phyloP scores from a whole-genome alignment of 1,140 invertebrate species.

The Leptinotarsa texana region DNA sequence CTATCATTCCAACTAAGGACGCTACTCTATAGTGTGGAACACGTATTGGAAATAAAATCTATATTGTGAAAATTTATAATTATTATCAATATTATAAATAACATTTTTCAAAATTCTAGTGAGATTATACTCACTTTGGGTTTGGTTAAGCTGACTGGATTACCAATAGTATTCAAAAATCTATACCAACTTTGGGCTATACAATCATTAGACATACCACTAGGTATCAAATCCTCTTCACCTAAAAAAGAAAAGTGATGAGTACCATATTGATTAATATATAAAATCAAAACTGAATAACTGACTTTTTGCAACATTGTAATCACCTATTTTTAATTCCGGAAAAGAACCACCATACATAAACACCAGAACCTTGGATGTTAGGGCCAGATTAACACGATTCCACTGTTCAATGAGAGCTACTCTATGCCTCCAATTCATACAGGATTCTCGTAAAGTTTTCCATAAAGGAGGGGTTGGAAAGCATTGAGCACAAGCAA shows the following conservation, averaged over 20 bases:
- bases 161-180: slow-evolving; percentile 89
- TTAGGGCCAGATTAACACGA: slow-evolving; percentile 87
- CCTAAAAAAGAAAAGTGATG: slow-evolving; percentile 58
- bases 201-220: slow-evolving; percentile 84
- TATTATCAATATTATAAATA: not conserved
- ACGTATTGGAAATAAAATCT: too few relatives aligned
- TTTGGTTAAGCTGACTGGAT: slow-evolving; percentile 89
- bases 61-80: too few relatives aligned
- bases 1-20: too few relatives aligned
- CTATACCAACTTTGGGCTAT: slow-evolving; percentile 94
- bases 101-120: slow-evolving; percentile 49
- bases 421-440: slow-evolving; percentile 90
- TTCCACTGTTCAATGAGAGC: slow-evolving; percentile 95
- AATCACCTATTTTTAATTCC: slow-evolving; percentile 78
- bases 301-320: not conserved
- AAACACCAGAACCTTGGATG: slow-evolving; percentile 78
- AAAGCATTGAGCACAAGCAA: slow-evolving; percentile 88
- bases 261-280: too few relatives aligned
- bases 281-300: not conserved
- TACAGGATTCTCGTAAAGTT: slow-evolving; percentile 89
- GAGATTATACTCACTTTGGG: slow-evolving; percentile 64
- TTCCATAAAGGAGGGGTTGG: slow-evolving; percentile 95
- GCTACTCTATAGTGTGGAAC: too few relatives aligned
- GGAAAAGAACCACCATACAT: slow-evolving; percentile 90
- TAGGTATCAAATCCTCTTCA: slow-evolving; percentile 84